phyloP scores from a whole-genome alignment of 2,113 vertebrate genomes.

The Zeus faber region DNA sequence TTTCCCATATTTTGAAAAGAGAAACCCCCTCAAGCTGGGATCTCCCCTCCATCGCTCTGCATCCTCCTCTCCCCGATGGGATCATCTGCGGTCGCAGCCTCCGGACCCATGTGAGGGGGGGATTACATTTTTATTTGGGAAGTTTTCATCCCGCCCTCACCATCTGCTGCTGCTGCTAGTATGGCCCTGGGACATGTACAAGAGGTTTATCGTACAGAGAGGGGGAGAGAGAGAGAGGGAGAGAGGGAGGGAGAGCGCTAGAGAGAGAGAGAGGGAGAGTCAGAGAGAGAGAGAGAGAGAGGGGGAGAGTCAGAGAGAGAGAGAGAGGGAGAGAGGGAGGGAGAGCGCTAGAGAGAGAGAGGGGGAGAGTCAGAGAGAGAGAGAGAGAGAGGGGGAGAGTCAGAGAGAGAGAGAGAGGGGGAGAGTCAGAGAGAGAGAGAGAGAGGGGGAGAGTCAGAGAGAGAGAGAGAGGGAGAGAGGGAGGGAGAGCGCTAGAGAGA shows the following conservation, averaged over 20 bases:
- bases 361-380: not conserved
- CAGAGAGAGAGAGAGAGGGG: not conserved
- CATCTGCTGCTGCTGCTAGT: conserved; percentile 59
- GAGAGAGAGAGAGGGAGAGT: conserved; percentile 4
- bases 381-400: not conserved
- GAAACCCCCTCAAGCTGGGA: conserved; percentile 7
- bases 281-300: not conserved
- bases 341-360: not conserved
- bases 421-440: conserved; percentile 1
- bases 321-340: not conserved
- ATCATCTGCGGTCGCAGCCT: conserved; percentile 54
- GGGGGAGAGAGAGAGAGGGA: conserved; percentile 1
- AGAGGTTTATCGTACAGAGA: conserved; percentile 27
- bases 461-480: not conserved
- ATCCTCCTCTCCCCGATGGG: conserved; percentile 25
- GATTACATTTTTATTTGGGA: conserved; percentile 73
- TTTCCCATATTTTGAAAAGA: too few species aligned
- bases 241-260: not conserved
- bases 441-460: not conserved
- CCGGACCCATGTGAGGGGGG: conserved; percentile 59
- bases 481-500: not conserved
- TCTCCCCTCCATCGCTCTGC: conserved; percentile 14
- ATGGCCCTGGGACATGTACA: conserved; percentile 37
- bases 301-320: conserved; percentile 1
- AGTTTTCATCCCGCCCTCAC: conserved; percentile 58